Conservation (phyloP, 2,888 invertebrate genomes). For the Uloborus plumipes region DNA sequence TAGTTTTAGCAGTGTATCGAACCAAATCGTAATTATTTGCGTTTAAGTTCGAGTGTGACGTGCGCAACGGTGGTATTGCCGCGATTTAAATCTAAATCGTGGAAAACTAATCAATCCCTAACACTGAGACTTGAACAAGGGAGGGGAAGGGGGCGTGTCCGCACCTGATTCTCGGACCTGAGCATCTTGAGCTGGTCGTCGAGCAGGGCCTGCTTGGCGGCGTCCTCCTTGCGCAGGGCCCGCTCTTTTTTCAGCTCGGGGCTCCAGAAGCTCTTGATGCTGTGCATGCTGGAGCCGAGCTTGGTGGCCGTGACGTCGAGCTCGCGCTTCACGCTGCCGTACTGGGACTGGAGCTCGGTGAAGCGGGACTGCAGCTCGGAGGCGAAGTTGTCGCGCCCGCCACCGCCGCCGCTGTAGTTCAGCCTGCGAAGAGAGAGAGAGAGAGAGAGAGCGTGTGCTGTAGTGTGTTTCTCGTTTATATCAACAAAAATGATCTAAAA, state of each 20-base stretch:
- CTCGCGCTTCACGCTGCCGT: conserved; percentile 91
- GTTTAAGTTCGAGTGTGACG: too few relatives aligned
- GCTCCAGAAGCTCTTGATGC: conserved; percentile 99
- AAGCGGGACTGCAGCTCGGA: conserved; percentile 94
- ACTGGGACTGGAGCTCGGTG: conserved; percentile 92
- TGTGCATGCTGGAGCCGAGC: conserved; percentile 98
- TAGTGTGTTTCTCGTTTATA: too few relatives aligned
- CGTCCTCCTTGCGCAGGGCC: conserved; percentile 95
- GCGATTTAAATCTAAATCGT: too few relatives aligned
- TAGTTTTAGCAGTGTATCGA: too few relatives aligned
- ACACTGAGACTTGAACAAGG: background rate
- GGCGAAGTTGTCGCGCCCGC: conserved; percentile 77
- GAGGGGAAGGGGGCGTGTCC: conserved; percentile 7
- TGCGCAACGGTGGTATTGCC: too few relatives aligned
- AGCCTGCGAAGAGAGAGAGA: conserved; percentile 3
- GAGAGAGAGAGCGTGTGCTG: too few relatives aligned
- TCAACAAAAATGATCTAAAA: too few relatives aligned
- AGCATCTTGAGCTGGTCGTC: conserved; percentile 96
- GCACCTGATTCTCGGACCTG: conserved; percentile 96
- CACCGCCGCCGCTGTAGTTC: conserved; percentile 68
- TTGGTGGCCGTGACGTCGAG: conserved; percentile 97
- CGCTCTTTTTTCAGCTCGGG: conserved; percentile 99
- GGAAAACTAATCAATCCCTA: too few relatives aligned
- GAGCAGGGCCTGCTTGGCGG: conserved; percentile 95
- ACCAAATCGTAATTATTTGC: too few relatives aligned